A percentile compares a stretch with the other conserved stretches of the same genome.
Conservation (phyloP, 2,113 vertebrate species). For the Columba janthina region DNA sequence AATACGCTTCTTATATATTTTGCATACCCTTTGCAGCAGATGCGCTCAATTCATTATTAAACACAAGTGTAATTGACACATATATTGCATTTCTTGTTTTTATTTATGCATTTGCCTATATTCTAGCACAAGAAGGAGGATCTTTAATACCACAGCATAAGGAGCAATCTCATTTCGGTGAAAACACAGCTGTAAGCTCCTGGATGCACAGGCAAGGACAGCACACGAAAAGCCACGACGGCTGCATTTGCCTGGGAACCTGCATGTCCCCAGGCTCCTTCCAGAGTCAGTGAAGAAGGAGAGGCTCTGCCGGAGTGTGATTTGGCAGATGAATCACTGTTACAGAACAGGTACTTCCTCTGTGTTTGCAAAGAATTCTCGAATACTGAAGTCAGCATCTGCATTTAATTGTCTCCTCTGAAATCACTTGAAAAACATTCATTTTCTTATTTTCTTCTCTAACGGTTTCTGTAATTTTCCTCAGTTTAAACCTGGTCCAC, state of each 20-base stretch:
- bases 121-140: neutral
- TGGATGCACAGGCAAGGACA: neutral
- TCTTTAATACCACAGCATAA: neutral
- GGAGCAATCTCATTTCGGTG: neutral
- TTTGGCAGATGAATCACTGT: neutral
- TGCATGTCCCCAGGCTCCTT: neutral
- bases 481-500: neutral
- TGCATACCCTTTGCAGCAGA: neutral
- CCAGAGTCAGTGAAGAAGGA: neutral
- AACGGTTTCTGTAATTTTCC: neutral
- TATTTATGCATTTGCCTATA: neutral
- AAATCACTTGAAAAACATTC: neutral
- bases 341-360: neutral
- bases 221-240: neutral
- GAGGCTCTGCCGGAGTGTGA: neutral
- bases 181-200: neutral
- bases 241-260: neutral
- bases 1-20: neutral
- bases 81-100: neutral
- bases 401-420: neutral
- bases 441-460: constrained; percentile 3
- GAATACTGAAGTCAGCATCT: neutral
- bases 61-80: neutral
- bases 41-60: neutral
- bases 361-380: neutral